phyloP scores from a whole-genome alignment of 30 jellyfish, hydroid and myxozoan species.

The Nemopilema nomurai region DNA sequence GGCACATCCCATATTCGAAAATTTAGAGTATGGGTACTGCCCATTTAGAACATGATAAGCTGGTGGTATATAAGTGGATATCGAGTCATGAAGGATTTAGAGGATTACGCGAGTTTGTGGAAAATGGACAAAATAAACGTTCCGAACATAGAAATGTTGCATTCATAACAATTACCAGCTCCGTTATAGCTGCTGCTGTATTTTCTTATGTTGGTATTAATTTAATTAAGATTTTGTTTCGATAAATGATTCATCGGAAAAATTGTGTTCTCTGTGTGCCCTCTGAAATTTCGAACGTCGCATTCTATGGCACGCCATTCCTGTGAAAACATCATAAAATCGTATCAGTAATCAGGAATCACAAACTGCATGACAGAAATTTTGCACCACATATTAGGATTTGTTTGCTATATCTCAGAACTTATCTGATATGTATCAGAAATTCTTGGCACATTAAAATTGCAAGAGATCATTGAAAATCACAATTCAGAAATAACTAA shows the following conservation, averaged over 20 bases:
- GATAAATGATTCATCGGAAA: too few species aligned
- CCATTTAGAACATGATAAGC: constrained; percentile 14
- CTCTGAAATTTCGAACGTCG: too few species aligned
- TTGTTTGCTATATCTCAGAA: constrained; percentile 3
- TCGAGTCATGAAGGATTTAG: too few species aligned
- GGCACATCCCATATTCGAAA: constrained; percentile 11
- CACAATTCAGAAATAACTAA: background rate
- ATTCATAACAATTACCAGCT: too few species aligned
- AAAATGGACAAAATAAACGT: too few species aligned
- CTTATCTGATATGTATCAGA: constrained; percentile 18
- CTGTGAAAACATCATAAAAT: constrained; percentile 54
- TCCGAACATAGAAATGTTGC: too few species aligned
- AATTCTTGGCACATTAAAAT: constrained; percentile 11
- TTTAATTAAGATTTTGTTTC: too few species aligned
- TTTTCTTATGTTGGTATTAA: too few species aligned
- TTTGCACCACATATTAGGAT: constrained; percentile 14
- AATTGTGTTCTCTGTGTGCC: too few species aligned
- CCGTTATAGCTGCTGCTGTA: too few species aligned
- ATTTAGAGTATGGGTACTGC: constrained; percentile 14
- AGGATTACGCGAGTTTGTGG: too few species aligned
- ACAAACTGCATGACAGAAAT: constrained; percentile 27
- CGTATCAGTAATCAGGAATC: constrained; percentile 39
- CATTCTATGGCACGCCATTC: constrained; percentile 48
- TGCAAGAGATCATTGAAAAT: background rate
- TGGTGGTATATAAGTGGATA: too few species aligned